A percentile compares a stretch with the other conserved stretches of the same genome.
Evolutionary conservation across 2,888 invertebrate species (phyloP).

Genomic region (Papilio elwesi): DNA sequence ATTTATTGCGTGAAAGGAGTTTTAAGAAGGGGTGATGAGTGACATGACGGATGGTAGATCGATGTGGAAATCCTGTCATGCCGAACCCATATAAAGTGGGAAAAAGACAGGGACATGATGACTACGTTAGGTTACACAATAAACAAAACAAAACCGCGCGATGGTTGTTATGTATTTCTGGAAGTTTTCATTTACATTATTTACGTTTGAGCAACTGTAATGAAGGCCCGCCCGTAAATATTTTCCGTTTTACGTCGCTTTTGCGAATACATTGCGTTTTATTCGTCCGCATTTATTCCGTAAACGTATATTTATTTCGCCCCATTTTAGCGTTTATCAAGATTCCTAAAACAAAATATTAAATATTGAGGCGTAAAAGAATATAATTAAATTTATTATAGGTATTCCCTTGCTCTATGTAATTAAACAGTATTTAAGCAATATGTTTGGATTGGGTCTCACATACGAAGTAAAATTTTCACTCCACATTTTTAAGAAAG

Average conservation of each 20-base stretch:
- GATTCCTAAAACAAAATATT: background rate
- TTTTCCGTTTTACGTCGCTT: slow-evolving; percentile 20
- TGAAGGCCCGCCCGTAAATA: slow-evolving; percentile 18
- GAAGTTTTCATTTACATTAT: slow-evolving; percentile 25
- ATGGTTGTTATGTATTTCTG: slow-evolving; percentile 17
- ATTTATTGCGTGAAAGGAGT: too few relatives aligned
- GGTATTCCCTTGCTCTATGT: background rate
- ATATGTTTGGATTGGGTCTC: too few relatives aligned
- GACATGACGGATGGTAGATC: too few relatives aligned
- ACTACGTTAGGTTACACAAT: too few relatives aligned
- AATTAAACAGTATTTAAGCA: background rate
- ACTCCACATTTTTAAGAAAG: too few relatives aligned
- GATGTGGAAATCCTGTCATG: too few relatives aligned
- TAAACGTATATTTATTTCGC: slow-evolving; percentile 10
- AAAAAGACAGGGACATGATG: too few relatives aligned
- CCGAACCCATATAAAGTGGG: too few relatives aligned
- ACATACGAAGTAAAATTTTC: too few relatives aligned
- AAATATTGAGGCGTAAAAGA: background rate
- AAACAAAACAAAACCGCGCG: slow-evolving; percentile 4
- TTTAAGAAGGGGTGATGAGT: too few relatives aligned
- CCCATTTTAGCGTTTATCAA: background rate
- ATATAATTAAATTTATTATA: background rate
- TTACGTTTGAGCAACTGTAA: slow-evolving; percentile 24
- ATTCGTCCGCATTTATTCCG: slow-evolving; percentile 20
- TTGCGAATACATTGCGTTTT: slow-evolving; percentile 20